A percentile compares a stretch with the other conserved stretches of the same genome.
Conservation (phyloP, 2,113 vertebrate species). For the Pagrus major region DNA sequence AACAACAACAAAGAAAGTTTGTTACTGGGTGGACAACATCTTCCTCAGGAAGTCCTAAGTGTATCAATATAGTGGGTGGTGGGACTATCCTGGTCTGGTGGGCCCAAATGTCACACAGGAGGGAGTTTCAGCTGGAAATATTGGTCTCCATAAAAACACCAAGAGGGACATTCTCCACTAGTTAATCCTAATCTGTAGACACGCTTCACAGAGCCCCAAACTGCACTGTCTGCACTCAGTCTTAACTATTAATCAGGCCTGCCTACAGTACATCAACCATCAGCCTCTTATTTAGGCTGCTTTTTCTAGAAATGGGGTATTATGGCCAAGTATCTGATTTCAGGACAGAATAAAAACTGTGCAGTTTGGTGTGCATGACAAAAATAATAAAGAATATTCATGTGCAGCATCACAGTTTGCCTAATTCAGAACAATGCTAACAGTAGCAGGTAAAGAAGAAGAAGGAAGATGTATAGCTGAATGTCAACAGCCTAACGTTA, state of each 20-base stretch:
- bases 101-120: constrained; percentile 16
- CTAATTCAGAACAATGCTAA: constrained; percentile 5
- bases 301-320: background rate
- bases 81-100: constrained; percentile 21
- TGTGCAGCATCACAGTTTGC: background rate
- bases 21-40: background rate
- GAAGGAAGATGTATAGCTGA: background rate
- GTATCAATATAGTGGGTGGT: background rate
- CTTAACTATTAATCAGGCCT: constrained; percentile 65
- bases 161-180: constrained; percentile 36
- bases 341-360: constrained; percentile 3
- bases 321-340: background rate
- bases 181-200: constrained; percentile 80
- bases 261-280: constrained; percentile 32
- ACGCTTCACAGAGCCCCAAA: constrained; percentile 62
- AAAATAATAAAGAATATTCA: background rate
- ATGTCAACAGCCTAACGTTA: constrained; percentile 16
- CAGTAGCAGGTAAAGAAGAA: constrained; percentile 17
- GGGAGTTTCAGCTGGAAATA: constrained; percentile 46
- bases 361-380: background rate
- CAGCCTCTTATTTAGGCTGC: background rate
- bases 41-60: constrained; percentile 2
- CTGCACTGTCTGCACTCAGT: constrained; percentile 60
- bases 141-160: constrained; percentile 39
- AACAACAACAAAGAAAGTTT: background rate